Percentiles rank a stretch among this genome's conserved stretches.
Evolutionary conservation across 2,113 vertebrate species (phyloP).

Genomic region (Saccopteryx leptura): DNA sequence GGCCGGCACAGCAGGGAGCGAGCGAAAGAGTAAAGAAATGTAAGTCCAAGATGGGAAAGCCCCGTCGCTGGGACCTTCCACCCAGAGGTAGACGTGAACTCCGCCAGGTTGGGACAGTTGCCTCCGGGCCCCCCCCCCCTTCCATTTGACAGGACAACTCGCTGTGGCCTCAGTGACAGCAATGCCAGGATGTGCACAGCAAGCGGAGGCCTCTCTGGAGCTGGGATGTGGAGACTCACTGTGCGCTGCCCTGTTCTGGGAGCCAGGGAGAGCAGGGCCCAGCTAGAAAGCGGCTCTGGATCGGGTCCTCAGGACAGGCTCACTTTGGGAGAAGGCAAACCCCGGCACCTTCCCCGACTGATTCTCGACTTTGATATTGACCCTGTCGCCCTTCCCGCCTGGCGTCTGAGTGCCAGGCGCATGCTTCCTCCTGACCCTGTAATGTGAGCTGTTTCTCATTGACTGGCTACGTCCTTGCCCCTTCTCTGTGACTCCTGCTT

Average conservation of each 20-base stretch:
- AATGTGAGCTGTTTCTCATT: background rate
- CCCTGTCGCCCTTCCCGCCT: background rate
- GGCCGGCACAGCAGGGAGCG: background rate
- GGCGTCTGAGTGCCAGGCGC: background rate
- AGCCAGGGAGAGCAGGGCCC: background rate
- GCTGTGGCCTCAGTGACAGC: background rate
- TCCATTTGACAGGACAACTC: background rate
- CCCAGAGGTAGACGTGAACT: background rate
- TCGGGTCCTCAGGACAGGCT: rapidly evolving
- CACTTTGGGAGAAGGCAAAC: background rate
- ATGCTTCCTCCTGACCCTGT: constrained; percentile 14
- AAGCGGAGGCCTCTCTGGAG: background rate
- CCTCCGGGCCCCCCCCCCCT: background rate
- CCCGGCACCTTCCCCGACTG: background rate
- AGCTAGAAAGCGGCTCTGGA: background rate
- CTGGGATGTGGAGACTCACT: background rate
- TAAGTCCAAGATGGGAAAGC: background rate
- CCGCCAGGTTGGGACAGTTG: background rate
- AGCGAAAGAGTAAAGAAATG: background rate
- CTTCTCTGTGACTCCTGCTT: constrained; percentile 55
- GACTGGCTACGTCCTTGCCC: constrained; percentile 48
- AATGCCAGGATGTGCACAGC: background rate
- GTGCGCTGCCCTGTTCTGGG: background rate
- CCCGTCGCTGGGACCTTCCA: background rate
- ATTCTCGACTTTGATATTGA: constrained; percentile 57